Base-by-base conservation (phyloP, 2,797 vertebrate species). In the Protosalanx chinensis region DNA sequence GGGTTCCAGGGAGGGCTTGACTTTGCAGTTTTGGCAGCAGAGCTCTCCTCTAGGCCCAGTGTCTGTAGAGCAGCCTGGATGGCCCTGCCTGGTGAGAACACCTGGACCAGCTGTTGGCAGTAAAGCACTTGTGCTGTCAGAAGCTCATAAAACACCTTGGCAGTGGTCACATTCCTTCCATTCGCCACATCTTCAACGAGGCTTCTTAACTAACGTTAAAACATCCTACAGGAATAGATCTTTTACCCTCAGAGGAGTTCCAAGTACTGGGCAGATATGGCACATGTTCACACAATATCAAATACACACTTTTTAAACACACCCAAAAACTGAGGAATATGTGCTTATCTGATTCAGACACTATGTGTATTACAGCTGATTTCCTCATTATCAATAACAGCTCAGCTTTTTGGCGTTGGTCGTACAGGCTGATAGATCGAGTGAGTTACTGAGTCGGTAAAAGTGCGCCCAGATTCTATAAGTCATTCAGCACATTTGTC, bases 81-180 rank as follows among this genome's bases (percentile, higher is more conserved):
- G 67, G 76, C 60, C 71, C 69, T 75, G 62, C 79, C 81, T 72
- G 71, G 70, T 72, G 79, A 76, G 78, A 78, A 87, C 89, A 90
- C 89, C 90, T 89, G 90, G 88, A 69, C 82, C 86, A 91, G 86
- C 86, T 91, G 88, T 72, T 85, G 71, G 79, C 79, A 78, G 80
- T 90, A 88, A 90, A 90, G 73, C 75, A 67, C 73, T 16, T 73
- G 58, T 35, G 49, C 82, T 85, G 84, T 87, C 74, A 87, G 89
- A 81, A 84, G 75, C 85, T 81, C 82, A 88, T 86, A 91, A 85
- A 87, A 81, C 79, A 86, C 81, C 86, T 86, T 83, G 79, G 78
- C 70, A 83, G 82, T 81, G 63, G 77, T 76, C 82, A 86, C 81
- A 69, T 85, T 86, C 86, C 85, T 85, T 89, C 79, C 86, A 88